Percentiles rank a stretch among this genome's conserved stretches.
These are phyloP conservation scores for Ciona savignyi DNA, from an alignment of 23 tunicate species.

Conservation along the genomic window DNA sequence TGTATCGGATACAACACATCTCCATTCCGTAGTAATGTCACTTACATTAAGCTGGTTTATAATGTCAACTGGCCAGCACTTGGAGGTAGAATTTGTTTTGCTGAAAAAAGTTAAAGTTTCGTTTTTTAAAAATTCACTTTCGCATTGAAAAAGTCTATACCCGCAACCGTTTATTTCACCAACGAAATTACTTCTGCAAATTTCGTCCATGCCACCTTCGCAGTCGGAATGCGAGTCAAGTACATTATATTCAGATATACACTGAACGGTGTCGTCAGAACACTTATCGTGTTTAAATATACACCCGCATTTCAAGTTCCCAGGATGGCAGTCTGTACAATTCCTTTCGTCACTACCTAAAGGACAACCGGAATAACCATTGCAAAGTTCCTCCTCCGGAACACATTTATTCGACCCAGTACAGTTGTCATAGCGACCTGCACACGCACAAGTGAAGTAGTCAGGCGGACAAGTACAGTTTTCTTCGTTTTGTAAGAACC, in stretches of 20 bases:
- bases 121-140: too few relatives aligned
- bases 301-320: background rate
- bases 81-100: too few relatives aligned
- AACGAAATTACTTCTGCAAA: background rate
- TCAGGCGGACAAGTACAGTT: background rate
- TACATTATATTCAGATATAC: background rate
- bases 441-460: background rate
- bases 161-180: too few relatives aligned
- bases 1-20: too few relatives aligned
- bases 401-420: background rate
- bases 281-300: background rate
- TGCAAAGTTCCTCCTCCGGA: background rate
- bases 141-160: too few relatives aligned
- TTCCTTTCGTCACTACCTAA: slow-evolving; percentile 2
- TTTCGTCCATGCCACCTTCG: slow-evolving; percentile 3
- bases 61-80: too few relatives aligned
- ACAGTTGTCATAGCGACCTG: background rate
- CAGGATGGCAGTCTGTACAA: background rate
- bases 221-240: background rate
- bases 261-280: background rate
- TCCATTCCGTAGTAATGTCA: too few relatives aligned
- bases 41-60: too few relatives aligned
- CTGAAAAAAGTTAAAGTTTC: too few relatives aligned
- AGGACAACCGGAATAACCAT: background rate
- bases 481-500: too few relatives aligned